phyloP scores from a whole-genome alignment of 2,797 vertebrate species.

The Pyrrhura leucotis region DNA sequence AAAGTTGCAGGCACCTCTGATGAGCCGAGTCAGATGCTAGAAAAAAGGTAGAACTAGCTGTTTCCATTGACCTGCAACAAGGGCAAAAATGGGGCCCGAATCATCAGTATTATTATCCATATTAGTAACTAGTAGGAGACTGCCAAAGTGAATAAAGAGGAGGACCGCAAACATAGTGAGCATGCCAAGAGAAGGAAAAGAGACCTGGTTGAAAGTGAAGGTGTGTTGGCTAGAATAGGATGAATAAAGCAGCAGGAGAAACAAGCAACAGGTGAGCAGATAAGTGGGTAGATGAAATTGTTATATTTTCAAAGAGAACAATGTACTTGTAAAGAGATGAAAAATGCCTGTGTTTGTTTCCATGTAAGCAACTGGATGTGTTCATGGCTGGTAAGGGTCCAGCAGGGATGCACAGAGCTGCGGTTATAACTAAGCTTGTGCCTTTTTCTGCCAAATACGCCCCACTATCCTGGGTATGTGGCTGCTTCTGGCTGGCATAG shows the following conservation, averaged over 20 bases:
- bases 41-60: background rate
- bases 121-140: background rate
- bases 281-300: background rate
- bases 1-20: background rate
- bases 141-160: background rate
- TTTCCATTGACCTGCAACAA: background rate
- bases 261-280: background rate
- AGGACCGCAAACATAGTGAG: background rate
- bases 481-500: background rate
- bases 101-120: rapidly evolving
- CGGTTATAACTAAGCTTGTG: rapidly evolving
- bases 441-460: background rate
- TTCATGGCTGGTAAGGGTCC: background rate
- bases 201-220: background rate
- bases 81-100: rapidly evolving
- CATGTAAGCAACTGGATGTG: background rate
- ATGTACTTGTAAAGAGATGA: background rate
- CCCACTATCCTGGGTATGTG: rapidly evolving
- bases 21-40: background rate
- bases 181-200: background rate
- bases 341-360: background rate
- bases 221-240: background rate
- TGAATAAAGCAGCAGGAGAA: background rate
- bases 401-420: background rate
- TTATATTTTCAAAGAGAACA: background rate